Conservation (phyloP, 2,888 invertebrate genomes). For the Bombylius major region DNA sequence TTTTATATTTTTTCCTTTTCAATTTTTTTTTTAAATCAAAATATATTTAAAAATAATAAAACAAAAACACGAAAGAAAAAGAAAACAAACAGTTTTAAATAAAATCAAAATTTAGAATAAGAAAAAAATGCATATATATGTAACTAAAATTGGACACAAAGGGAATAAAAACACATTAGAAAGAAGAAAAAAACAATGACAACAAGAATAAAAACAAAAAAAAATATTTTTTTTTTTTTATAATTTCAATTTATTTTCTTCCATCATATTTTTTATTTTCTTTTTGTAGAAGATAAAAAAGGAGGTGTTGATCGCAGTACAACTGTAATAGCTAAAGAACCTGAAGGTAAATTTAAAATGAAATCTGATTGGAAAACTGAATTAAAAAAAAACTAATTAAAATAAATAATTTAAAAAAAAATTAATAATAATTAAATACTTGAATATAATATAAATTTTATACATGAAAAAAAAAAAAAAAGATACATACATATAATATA, state of each 20-base stretch:
- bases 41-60: no score
- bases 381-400: conserved; percentile 1
- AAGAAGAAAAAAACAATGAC: no score
- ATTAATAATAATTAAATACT: background rate
- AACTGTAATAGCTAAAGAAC: conserved; percentile 88
- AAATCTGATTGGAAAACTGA: background rate
- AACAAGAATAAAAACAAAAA: no score
- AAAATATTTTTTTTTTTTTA: no score
- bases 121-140: no score
- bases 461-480: conserved; percentile 4
- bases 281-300: conserved; percentile 70
- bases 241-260: background rate
- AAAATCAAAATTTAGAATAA: no score
- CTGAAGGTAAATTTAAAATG: conserved; percentile 47
- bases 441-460: background rate
- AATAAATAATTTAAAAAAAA: background rate
- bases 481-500: background rate
- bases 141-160: no score
- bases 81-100: no score
- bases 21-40: no score
- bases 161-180: no score
- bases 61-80: no score
- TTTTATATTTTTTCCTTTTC: no score
- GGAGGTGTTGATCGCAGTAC: conserved; percentile 86
- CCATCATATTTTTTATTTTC: conserved; percentile 22